These are phyloP conservation scores for Acyrthosiphon pisum DNA, from an alignment of 1,140 invertebrate genomes.

Conservation along the genomic window DNA sequence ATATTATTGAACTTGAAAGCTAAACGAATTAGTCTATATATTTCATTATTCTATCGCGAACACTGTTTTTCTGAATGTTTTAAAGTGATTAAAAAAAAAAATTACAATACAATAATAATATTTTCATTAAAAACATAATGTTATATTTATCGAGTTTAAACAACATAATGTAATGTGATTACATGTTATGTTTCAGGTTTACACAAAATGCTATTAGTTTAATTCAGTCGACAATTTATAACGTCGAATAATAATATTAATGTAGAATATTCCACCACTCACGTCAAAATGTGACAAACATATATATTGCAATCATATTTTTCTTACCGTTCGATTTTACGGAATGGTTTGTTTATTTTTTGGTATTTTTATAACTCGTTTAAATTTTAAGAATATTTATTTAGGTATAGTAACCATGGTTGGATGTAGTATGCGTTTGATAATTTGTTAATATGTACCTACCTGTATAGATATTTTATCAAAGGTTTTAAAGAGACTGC, in stretches of 20 bases:
- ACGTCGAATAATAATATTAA: background rate
- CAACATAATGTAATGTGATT: background rate
- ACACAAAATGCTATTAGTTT: conserved; percentile 6
- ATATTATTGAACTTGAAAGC: background rate
- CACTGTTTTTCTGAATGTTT: background rate
- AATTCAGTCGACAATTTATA: background rate
- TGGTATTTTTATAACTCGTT: background rate
- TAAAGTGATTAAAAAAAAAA: conserved; percentile 19
- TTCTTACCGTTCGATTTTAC: background rate
- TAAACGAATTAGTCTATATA: background rate
- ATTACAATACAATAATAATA: background rate
- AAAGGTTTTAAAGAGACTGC: too few species aligned
- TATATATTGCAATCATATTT: background rate
- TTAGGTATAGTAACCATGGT: too few species aligned
- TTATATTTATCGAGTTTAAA: conserved; percentile 6
- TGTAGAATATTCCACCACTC: background rate
- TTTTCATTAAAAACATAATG: background rate
- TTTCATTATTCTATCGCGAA: background rate
- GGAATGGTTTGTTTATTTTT: background rate
- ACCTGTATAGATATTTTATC: too few species aligned
- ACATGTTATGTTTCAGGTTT: background rate
- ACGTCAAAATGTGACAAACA: background rate
- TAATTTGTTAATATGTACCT: too few species aligned
- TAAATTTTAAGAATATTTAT: background rate
- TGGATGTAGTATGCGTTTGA: background rate